A percentile compares a stretch with the other conserved stretches of the same genome.
Evolutionary conservation across 2,113 vertebrate species (phyloP).

Genomic region (Ciconia stormi): DNA sequence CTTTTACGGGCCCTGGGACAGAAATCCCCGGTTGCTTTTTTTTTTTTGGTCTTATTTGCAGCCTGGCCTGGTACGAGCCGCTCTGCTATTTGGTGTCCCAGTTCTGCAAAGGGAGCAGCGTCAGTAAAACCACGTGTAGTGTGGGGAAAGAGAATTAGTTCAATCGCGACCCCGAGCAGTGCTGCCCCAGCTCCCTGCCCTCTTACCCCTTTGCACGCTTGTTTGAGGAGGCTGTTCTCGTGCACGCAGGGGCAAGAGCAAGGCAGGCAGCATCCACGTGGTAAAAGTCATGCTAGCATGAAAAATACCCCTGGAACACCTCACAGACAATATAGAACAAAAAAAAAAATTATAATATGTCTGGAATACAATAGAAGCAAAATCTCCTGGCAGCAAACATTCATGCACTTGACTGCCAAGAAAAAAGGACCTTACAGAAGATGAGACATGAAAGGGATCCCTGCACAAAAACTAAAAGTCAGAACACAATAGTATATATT

Average conservation of each 20-base stretch:
- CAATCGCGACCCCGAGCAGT: accelerated
- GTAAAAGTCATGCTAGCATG: conserved; percentile 43
- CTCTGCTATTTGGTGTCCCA: background rate
- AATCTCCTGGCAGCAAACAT: conserved; percentile 77
- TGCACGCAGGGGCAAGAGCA: background rate
- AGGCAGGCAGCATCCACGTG: conserved; percentile 12
- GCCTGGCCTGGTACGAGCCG: accelerated
- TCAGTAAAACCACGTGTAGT: accelerated
- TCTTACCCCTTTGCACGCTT: background rate
- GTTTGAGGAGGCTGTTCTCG: background rate
- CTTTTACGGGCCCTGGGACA: background rate
- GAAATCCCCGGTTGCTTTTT: background rate
- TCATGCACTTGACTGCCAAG: conserved; percentile 76
- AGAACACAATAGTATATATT: conserved; percentile 78
- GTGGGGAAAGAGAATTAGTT: background rate
- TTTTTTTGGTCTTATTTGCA: background rate
- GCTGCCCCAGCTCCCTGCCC: background rate
- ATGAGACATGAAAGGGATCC: conserved; percentile 77
- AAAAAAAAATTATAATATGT: conserved; percentile 57
- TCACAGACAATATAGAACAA: conserved; percentile 57
- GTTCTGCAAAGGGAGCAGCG: background rate
- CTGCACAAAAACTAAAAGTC: conserved; percentile 75
- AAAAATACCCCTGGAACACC: conserved; percentile 14
- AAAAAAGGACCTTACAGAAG: conserved; percentile 76
- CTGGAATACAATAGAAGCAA: conserved; percentile 71